phyloP scores from a whole-genome alignment of 2,888 invertebrate genomes.

The Lapara coniferarum region DNA sequence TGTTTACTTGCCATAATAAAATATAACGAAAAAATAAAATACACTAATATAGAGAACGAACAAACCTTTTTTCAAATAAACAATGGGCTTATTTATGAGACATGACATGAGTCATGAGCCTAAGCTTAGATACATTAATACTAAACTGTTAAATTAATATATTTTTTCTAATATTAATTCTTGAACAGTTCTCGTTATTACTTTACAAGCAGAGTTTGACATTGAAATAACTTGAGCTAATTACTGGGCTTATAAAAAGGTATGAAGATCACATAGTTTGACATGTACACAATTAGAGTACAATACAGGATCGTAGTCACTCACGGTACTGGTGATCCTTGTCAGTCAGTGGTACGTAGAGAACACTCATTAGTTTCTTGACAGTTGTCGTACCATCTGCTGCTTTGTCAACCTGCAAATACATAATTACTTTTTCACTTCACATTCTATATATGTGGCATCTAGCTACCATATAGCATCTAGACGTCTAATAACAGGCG shows the following conservation, averaged over 20 bases:
- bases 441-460: not conserved
- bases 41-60: no score
- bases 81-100: no score
- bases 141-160: no score
- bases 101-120: no score
- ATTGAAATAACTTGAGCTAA: not conserved
- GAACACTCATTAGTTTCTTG: slow-evolving; percentile 95
- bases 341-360: slow-evolving; percentile 98
- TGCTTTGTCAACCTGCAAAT: slow-evolving; percentile 92
- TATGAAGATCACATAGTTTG: not conserved
- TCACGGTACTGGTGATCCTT: slow-evolving; percentile 77
- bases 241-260: not conserved
- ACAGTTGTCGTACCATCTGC: slow-evolving; percentile 89
- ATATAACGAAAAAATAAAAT: no score
- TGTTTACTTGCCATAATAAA: no score
- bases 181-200: not conserved
- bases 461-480: no score
- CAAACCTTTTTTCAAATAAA: no score
- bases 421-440: not conserved
- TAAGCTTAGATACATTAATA: no score
- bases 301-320: slow-evolving; percentile 52
- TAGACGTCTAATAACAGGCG: no score
- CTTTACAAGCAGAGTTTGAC: not conserved
- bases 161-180: no score
- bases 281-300: not conserved